These are phyloP conservation scores for Rhinolophus ferrumequinum DNA, from an alignment of 2,113 vertebrate species.

Conservation along the genomic window DNA sequence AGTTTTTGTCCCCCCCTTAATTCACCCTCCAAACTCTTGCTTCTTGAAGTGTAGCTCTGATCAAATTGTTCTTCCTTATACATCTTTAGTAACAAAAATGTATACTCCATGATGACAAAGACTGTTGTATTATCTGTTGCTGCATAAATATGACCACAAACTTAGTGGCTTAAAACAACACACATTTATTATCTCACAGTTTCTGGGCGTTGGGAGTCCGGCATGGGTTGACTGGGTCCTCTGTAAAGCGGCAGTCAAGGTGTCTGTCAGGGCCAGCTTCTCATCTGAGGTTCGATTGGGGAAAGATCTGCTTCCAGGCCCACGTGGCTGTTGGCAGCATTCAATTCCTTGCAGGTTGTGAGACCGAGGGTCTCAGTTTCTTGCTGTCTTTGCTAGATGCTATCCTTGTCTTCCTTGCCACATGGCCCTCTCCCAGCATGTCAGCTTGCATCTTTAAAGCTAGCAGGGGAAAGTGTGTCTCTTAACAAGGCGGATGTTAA, in stretches of 20 bases:
- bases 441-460: too few relatives aligned
- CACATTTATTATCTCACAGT: not conserved
- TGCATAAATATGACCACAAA: not conserved
- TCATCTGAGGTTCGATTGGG: too few relatives aligned
- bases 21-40: not conserved
- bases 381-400: too few relatives aligned
- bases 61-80: not conserved
- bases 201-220: not conserved
- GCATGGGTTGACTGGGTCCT: not conserved
- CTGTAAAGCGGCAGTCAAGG: not conserved
- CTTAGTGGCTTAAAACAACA: not conserved
- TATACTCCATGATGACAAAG: not conserved
- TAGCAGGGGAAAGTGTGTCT: too few relatives aligned
- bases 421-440: too few relatives aligned
- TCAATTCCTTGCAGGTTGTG: too few relatives aligned
- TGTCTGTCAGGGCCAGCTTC: not conserved
- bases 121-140: not conserved
- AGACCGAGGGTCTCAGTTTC: too few relatives aligned
- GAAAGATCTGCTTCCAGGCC: too few relatives aligned
- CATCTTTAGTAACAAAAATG: constrained; percentile 24
- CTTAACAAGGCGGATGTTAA: too few relatives aligned
- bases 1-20: not conserved
- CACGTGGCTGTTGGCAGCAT: too few relatives aligned
- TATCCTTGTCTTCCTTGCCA: too few relatives aligned
- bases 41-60: constrained; percentile 40